Percentiles rank a stretch among this genome's conserved stretches.
Conservation (phyloP, 2,888 invertebrate genomes). For the Biston stratarius region DNA sequence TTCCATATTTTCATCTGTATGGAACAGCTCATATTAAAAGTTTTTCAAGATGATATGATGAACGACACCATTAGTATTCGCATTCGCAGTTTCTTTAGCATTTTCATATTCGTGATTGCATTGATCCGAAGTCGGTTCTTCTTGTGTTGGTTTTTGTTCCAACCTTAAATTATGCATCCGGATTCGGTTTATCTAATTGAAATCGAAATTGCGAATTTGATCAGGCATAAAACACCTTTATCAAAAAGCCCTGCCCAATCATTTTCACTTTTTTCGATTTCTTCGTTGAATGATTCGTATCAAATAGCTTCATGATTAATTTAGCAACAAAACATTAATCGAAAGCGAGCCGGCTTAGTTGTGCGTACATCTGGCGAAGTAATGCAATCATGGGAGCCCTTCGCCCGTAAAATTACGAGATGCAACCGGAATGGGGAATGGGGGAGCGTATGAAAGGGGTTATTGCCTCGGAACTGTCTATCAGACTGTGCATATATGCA, state of each 20-base stretch:
- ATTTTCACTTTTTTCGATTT: slow-evolving; percentile 49
- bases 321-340: slow-evolving; percentile 46
- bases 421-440: slow-evolving; percentile 63
- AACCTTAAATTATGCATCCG: not conserved
- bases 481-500: slow-evolving; percentile 76
- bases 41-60: too few species aligned
- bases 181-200: slow-evolving; percentile 10
- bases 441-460: slow-evolving; percentile 82
- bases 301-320: slow-evolving; percentile 45
- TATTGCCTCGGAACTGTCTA: slow-evolving; percentile 80
- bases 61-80: too few species aligned
- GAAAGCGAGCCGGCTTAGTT: slow-evolving; percentile 38
- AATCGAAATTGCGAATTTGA: slow-evolving; percentile 21
- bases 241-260: slow-evolving; percentile 30
- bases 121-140: not conserved
- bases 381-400: slow-evolving; percentile 72
- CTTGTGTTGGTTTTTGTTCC: not conserved
- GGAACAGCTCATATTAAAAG: too few species aligned
- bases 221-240: slow-evolving; percentile 40
- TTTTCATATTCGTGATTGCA: too few species aligned
- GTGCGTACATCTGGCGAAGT: slow-evolving; percentile 58
- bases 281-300: slow-evolving; percentile 40
- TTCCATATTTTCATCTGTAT: too few species aligned
- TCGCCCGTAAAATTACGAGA: slow-evolving; percentile 82
- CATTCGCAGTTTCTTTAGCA: too few species aligned